Conservation (phyloP, 2,113 vertebrate species). For the Drymodes brunneopygia region DNA sequence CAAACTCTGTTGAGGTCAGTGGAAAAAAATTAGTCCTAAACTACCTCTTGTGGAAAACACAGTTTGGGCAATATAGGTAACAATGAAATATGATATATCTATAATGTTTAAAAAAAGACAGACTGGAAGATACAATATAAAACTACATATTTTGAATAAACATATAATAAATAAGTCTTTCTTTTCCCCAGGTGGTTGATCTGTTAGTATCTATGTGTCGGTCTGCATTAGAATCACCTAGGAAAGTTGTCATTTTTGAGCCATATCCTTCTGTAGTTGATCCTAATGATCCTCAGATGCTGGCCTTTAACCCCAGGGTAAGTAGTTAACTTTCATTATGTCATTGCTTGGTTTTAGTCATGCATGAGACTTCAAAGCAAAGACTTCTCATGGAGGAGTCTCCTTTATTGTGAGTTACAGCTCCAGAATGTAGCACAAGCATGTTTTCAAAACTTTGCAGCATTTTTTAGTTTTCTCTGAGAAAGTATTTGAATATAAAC, state of each 20-base stretch:
- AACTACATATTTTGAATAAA: neutral
- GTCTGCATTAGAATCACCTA: slow-evolving; percentile 87
- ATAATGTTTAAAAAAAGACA: neutral
- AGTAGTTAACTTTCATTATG: neutral
- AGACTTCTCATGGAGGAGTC: neutral
- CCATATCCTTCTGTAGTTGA: slow-evolving; percentile 93
- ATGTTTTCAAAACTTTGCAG: neutral
- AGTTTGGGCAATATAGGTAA: neutral
- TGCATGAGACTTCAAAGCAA: neutral
- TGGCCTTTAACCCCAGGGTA: slow-evolving; percentile 92
- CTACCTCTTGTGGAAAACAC: neutral
- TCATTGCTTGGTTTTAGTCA: neutral
- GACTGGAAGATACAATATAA: neutral
- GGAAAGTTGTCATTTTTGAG: slow-evolving; percentile 92
- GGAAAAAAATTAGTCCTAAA: neutral
- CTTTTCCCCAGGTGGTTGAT: slow-evolving; percentile 83
- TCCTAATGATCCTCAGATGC: slow-evolving; percentile 84
- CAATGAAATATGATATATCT: neutral
- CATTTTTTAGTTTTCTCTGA: neutral
- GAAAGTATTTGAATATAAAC: neutral
- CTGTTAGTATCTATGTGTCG: slow-evolving; percentile 89
- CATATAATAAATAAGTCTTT: neutral
- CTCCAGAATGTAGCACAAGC: neutral
- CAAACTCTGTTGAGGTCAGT: neutral
- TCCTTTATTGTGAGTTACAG: neutral